A percentile compares a stretch with the other conserved stretches of the same genome.
These are phyloP conservation scores for Athetis lepigone DNA, from an alignment of 2,888 invertebrate species.

Conservation along the genomic window DNA sequence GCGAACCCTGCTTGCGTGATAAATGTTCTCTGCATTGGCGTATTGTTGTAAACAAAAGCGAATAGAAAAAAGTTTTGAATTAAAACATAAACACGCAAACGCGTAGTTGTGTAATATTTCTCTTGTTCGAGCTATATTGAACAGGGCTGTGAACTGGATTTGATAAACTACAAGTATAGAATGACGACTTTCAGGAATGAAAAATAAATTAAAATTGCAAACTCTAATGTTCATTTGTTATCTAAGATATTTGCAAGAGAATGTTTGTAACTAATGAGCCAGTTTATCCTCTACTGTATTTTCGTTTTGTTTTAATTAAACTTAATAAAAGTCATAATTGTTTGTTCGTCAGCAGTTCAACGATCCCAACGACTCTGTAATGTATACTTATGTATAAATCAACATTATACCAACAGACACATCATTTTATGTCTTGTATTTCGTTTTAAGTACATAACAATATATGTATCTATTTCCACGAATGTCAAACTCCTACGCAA, in stretches of 20 bases:
- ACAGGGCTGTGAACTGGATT: neutral
- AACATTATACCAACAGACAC: neutral
- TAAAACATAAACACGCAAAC: constrained; percentile 33
- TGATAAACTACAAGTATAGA: neutral
- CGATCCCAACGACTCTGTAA: neutral
- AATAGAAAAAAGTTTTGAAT: constrained; percentile 28
- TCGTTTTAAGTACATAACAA: neutral
- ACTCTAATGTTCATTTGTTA: no score
- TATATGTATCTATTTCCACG: neutral
- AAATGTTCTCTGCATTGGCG: constrained; percentile 54
- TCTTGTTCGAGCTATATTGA: constrained; percentile 2
- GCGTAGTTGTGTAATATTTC: constrained; percentile 8
- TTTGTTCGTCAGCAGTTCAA: no score
- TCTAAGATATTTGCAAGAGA: no score
- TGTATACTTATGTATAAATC: constrained; percentile 12
- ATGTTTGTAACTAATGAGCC: no score
- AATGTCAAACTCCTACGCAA: neutral
- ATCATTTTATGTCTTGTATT: constrained; percentile 6
- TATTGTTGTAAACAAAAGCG: constrained; percentile 44
- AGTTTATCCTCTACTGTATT: no score
- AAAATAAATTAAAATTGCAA: neutral
- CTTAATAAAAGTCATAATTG: constrained; percentile 6
- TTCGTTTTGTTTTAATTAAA: no score
- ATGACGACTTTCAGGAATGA: no score
- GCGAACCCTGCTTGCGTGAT: constrained; percentile 42